Conservation (phyloP, 2,113 vertebrate genomes). For the Myrmecobius fasciatus region DNA sequence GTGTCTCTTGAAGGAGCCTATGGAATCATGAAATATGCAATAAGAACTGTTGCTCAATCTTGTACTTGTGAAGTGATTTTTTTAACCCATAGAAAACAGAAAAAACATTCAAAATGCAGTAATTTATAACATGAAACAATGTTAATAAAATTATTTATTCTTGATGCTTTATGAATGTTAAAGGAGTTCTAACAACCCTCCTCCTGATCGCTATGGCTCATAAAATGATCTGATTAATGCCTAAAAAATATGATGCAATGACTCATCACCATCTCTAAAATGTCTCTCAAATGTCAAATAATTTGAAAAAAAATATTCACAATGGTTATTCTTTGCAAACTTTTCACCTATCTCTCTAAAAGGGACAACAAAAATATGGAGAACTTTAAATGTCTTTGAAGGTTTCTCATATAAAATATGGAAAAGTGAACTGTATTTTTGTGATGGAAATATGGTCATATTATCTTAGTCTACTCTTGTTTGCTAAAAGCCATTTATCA, state of each 20-base stretch:
- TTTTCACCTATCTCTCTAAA: background rate
- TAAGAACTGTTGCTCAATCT: background rate
- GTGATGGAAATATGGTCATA: background rate
- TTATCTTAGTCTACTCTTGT: background rate
- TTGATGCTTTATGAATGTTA: background rate
- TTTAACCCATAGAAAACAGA: background rate
- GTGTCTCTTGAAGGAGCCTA: background rate
- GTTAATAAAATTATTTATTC: background rate
- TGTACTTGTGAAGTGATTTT: background rate
- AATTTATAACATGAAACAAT: background rate
- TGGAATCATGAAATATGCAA: background rate
- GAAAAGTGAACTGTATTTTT: background rate
- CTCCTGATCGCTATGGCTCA: background rate
- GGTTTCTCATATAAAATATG: background rate
- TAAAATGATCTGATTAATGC: background rate
- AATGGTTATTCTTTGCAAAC: background rate
- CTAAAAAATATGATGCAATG: background rate
- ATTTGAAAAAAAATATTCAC: background rate
- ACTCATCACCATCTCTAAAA: background rate
- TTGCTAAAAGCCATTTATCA: background rate
- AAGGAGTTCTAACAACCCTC: background rate
- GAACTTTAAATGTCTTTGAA: background rate
- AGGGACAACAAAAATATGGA: background rate
- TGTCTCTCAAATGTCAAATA: background rate
- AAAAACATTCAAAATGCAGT: background rate